Evolutionary conservation across 2,797 vertebrate genomes (phyloP).

Genomic region (Megalops cyprinoides): DNA sequence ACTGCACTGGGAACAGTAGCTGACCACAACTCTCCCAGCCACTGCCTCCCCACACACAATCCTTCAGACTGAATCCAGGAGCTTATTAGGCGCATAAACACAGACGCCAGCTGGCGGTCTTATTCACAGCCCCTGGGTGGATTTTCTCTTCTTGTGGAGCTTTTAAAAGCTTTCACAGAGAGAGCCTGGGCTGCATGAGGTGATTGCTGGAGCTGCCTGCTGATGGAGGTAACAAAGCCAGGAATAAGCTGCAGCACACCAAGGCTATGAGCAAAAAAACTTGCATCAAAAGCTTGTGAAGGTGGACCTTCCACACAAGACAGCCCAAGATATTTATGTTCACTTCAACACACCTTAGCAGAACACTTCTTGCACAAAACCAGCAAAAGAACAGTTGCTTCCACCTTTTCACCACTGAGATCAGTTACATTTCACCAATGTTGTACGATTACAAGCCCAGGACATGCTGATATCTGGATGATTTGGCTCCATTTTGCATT

Average conservation of each 20-base stretch:
- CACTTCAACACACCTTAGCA: no score
- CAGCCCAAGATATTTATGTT: no score
- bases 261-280: neutral
- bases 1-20: neutral
- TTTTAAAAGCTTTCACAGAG: constrained; percentile 21
- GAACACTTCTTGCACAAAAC: no score
- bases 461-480: neutral
- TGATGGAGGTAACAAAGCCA: constrained; percentile 7
- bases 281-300: neutral
- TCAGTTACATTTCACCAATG: neutral
- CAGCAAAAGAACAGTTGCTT: no score
- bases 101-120: constrained; percentile 30
- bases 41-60: neutral
- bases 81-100: constrained; percentile 7
- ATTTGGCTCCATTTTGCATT: neutral
- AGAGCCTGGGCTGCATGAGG: neutral
- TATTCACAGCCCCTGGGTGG: constrained; percentile 16
- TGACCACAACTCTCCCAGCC: neutral
- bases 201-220: neutral
- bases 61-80: constrained; percentile 19
- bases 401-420: no score
- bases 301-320: neutral
- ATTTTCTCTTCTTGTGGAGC: constrained; percentile 4
- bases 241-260: neutral
- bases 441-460: neutral